Evolutionary conservation across 2,113 vertebrate genomes (phyloP).

Genomic region (Notothenia coriiceps): DNA sequence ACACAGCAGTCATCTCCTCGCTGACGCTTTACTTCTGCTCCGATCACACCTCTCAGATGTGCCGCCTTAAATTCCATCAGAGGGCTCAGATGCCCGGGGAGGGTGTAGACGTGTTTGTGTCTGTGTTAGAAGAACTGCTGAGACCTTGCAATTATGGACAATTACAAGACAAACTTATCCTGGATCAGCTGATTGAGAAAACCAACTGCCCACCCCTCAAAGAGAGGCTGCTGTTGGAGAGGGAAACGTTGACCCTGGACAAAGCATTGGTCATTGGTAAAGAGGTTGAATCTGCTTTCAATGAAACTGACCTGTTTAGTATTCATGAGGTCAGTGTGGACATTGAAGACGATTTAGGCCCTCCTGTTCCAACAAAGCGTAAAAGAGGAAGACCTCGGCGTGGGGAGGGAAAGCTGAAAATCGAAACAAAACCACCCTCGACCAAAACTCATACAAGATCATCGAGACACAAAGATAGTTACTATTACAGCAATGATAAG

Average conservation of each 20-base stretch:
- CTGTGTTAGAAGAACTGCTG: slow-evolving; percentile 57
- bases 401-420: slow-evolving; percentile 13
- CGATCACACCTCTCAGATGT: slow-evolving; percentile 26
- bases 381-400: slow-evolving; percentile 67
- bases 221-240: slow-evolving; percentile 50
- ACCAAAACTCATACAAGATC: background rate
- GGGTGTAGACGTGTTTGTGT: slow-evolving; percentile 59
- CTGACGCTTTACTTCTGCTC: slow-evolving; percentile 62
- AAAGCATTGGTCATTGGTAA: slow-evolving; percentile 49
- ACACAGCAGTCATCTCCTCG: slow-evolving; percentile 47
- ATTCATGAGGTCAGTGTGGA: slow-evolving; percentile 67
- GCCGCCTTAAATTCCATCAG: slow-evolving; percentile 65
- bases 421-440: background rate
- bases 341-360: slow-evolving; percentile 54
- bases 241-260: slow-evolving; percentile 51
- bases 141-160: slow-evolving; percentile 43
- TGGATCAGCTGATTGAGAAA: slow-evolving; percentile 71
- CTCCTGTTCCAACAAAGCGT: slow-evolving; percentile 30
- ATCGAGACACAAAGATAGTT: slow-evolving; percentile 22
- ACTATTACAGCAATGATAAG: slow-evolving; percentile 23
- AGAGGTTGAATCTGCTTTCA: slow-evolving; percentile 51
- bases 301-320: slow-evolving; percentile 39
- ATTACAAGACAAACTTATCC: slow-evolving; percentile 46
- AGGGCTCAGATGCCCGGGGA: slow-evolving; percentile 67
- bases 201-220: slow-evolving; percentile 55